Base-by-base conservation (phyloP, 1,140 invertebrate species). In the Anastrepha ludens region DNA sequence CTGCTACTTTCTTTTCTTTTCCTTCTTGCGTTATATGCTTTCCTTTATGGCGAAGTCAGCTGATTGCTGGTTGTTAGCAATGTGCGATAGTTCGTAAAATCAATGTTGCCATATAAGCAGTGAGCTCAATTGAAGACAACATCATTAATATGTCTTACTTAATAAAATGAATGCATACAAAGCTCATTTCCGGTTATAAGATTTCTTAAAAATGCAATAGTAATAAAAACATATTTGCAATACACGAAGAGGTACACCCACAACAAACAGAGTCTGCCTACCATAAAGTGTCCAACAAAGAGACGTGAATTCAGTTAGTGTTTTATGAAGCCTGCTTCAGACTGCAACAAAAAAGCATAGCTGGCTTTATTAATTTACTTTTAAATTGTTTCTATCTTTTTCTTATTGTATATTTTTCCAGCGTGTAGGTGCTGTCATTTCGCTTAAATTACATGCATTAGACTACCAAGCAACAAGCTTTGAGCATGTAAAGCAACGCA, bases 381-480 rank as follows among this genome's bases (percentile, higher is more conserved):
- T 74, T 44, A 11, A 15, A 17, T 47, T 74, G 41, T 13, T 44
- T 70, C 2, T 70, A 39, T 41, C 0, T 11, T 70, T 70, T 70
- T 70, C 13, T 70, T 70, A 29, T 39, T 65, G 20, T 39, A 2
- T 0, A 6, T 65, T 70, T 44, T 44, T 41, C 13, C 41, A 17
- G 11, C 5, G 15, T 74, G 67, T 74, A 74, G 67, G 67, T 74
- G 67, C 67, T 74, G 67, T 74, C 41, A 74, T 74, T 74, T 74
- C 44, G 67, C 67, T 74, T 44, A 74, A 74, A 74, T 44, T 44
- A 74, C 67, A 74, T 74, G 41, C 39, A 74, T 74, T 74, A 47
- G 2, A 29, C 64, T 29, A 74, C 13, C 44, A 44, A n/a, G n/a
- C 13, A 74, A 74, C 67, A 74, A 74, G 41, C 67, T 17, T 74